Conservation (phyloP, 2,888 invertebrate species). For the Hypercompe scribonia region DNA sequence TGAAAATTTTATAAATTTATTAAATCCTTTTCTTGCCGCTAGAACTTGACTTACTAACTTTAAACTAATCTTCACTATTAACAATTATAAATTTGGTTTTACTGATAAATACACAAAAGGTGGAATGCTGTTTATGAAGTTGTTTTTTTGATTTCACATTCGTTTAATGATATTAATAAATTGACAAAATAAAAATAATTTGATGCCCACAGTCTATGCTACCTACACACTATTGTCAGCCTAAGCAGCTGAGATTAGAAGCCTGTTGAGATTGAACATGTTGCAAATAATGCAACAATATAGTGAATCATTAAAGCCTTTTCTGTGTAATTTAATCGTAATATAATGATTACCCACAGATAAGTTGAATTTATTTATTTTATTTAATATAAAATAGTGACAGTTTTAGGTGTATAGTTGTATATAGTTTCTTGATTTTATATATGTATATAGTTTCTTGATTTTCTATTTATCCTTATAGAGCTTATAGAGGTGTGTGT, state of each 20-base stretch:
- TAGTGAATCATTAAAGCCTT: conserved; percentile 11
- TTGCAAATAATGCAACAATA: conserved; percentile 18
- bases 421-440: no score
- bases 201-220: no score
- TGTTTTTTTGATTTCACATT: background rate
- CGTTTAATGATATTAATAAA: no score
- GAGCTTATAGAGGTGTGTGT: no score
- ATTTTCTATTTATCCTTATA: no score
- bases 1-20: background rate
- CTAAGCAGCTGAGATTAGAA: conserved; percentile 9
- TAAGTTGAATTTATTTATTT: background rate
- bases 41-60: background rate
- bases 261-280: conserved; percentile 13
- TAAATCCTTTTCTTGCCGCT: background rate
- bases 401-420: no score
- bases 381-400: no score
- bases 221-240: background rate
- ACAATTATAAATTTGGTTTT: background rate
- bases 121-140: background rate
- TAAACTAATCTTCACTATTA: background rate
- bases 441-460: no score
- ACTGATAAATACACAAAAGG: no score
- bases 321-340: conserved; percentile 3
- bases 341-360: background rate
- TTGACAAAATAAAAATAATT: no score